Evolutionary conservation across 2,113 vertebrate species (phyloP).

Genomic region (Regulus satrapa): DNA sequence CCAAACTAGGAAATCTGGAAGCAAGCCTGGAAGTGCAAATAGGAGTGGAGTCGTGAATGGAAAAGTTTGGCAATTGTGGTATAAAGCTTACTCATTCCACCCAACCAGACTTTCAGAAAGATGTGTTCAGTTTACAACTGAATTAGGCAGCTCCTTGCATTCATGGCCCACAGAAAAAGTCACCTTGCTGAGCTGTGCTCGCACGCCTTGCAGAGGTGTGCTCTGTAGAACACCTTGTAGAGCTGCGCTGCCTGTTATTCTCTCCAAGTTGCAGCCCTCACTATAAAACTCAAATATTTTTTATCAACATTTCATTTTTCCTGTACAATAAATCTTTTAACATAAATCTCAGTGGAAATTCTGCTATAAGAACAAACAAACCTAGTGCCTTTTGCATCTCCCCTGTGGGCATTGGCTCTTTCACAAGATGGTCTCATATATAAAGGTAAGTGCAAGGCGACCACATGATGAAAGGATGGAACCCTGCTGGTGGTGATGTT

Average conservation of each 20-base stretch:
- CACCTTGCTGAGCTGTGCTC: not conserved
- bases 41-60: conserved; percentile 13
- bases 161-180: not conserved
- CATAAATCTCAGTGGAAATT: not conserved
- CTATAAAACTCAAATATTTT: not conserved
- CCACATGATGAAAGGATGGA: not conserved
- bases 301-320: not conserved
- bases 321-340: not conserved
- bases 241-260: not conserved
- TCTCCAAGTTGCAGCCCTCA: not conserved
- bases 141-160: not conserved
- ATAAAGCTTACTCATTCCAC: conserved; percentile 23
- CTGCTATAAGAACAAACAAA: not conserved
- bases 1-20: conserved; percentile 28
- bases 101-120: conserved; percentile 19
- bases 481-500: not conserved
- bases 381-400: not conserved
- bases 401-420: not conserved
- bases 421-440: not conserved
- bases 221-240: not conserved
- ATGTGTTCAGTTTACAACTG: not conserved
- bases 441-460: not conserved
- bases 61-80: conserved; percentile 27
- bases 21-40: conserved; percentile 3
- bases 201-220: no score